These are phyloP conservation scores for Iphiclides podalirius DNA, from an alignment of 2,888 invertebrate species.

Conservation along the genomic window DNA sequence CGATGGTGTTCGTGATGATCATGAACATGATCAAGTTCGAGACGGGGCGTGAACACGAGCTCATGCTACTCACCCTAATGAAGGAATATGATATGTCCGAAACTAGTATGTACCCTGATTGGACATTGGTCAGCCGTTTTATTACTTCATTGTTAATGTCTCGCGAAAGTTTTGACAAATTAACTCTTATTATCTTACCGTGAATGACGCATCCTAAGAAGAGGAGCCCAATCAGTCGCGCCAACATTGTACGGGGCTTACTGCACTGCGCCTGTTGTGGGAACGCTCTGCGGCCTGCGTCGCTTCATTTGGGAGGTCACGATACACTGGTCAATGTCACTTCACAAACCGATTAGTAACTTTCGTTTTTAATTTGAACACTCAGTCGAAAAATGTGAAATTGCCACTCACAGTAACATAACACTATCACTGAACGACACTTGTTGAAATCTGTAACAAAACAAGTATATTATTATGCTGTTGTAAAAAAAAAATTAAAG, in stretches of 20 bases:
- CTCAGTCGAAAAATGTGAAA: background rate
- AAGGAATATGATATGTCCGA: no score
- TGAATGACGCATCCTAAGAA: slow-evolving; percentile 49
- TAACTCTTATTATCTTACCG: no score
- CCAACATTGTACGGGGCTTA: slow-evolving; percentile 49
- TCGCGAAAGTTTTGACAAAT: no score
- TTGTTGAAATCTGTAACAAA: slow-evolving; percentile 18
- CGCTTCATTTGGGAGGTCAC: slow-evolving; percentile 61
- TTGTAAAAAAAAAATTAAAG: no score
- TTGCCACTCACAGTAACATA: background rate
- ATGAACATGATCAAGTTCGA: no score
- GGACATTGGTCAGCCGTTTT: no score
- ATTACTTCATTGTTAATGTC: no score
- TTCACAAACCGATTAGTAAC: background rate
- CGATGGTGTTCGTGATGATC: no score
- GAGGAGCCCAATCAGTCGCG: slow-evolving; percentile 40
- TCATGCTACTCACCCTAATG: no score
- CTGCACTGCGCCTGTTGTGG: slow-evolving; percentile 41
- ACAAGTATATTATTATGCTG: background rate
- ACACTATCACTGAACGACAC: slow-evolving; percentile 6
- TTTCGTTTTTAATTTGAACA: background rate
- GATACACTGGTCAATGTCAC: slow-evolving; percentile 6
- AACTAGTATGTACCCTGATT: no score
- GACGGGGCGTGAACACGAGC: no score
- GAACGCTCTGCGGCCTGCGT: slow-evolving; percentile 43